A percentile compares a stretch with the other conserved stretches of the same genome.
phyloP scores from a whole-genome alignment of 1,140 invertebrate genomes.

The Drosophila pseudoananassae region DNA sequence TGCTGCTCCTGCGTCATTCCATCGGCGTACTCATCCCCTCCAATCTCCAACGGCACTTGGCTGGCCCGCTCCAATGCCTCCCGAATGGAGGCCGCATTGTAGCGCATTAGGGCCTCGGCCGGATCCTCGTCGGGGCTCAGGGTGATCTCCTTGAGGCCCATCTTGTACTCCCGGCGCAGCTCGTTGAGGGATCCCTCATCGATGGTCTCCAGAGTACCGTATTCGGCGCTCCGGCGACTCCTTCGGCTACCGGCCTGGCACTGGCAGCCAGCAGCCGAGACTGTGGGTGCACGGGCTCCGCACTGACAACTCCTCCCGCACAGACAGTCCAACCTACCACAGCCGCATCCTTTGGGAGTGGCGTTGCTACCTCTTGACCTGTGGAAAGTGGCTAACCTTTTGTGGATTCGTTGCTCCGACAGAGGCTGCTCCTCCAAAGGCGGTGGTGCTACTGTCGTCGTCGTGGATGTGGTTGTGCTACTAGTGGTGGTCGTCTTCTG shows the following conservation, averaged over 20 bases:
- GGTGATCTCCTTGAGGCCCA: constrained; percentile 76
- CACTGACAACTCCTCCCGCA: constrained; percentile 57
- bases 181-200: constrained; percentile 68
- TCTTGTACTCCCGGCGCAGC: constrained; percentile 69
- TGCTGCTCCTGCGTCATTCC: constrained; percentile 8
- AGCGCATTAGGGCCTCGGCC: constrained; percentile 75
- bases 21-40: constrained; percentile 43
- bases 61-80: constrained; percentile 72
- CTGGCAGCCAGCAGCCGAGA: background rate
- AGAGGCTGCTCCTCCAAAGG: constrained; percentile 2
- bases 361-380: constrained; percentile 3
- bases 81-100: constrained; percentile 76
- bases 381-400: constrained; percentile 73
- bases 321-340: constrained; percentile 41
- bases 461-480: constrained; percentile 18
- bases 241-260: background rate
- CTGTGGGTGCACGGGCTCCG: background rate
- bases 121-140: constrained; percentile 78
- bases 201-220: constrained; percentile 71
- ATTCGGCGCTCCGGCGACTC: constrained; percentile 52
- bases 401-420: constrained; percentile 47
- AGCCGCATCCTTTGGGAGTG: constrained; percentile 38
- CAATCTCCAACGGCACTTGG: constrained; percentile 70
- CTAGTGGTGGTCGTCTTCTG: background rate
- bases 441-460: constrained; percentile 1